Evolutionary conservation across 2,113 vertebrate genomes (phyloP), one percentile per base, ranked within the genome.

Genomic region (Brevimyrus niger): DNA sequence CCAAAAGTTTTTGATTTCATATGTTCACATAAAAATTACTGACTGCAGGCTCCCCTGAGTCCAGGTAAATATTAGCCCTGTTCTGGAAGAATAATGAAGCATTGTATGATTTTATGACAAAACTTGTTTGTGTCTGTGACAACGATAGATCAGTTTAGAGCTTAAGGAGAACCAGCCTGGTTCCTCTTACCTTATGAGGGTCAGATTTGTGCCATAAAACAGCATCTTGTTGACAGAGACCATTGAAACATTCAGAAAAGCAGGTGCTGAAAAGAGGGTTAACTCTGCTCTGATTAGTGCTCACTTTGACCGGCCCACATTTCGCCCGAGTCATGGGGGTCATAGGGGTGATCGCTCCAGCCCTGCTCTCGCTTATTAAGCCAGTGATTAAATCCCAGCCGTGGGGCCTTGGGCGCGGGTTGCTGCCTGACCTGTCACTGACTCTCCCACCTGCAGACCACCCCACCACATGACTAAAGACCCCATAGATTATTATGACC

Each of bases 41-140:
- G 50, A 87, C 13, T 8, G 23, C 83, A 86, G 47, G 48, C 50
- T 87, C 50, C 31, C 85, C n/a, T 55, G 85, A 55, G 85, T 31
- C 15, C 13, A 38, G 17, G 27, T 87, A 53, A 51, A 87, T 55
- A 87, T 53, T 86, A 80, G 46, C 47, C 47, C n/a, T 51, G n/a
- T 80, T 80, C n/a, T 80, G 19, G 50, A 88, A 23, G 10, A 53
- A 50, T 42, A 88, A 53, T 69, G 23, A 88, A 88, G 61, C 44
- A 5, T 42, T 21, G 3, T 88, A 27, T 88, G 27, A 76, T 88
- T 88, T 51, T n/a, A 88, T 88, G 46, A 35, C 44, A 88, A 69
- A 65, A 27, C 11, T 19, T 23, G 65, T 48, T 48, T 1, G 19
- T 38, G 6, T 17, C 88, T 19, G 11, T 82, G 69, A 88, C 27